Percentiles rank a stretch among this genome's conserved stretches.
Conservation (phyloP, 2,888 invertebrate species). For the Parnassius mnemosyne region DNA sequence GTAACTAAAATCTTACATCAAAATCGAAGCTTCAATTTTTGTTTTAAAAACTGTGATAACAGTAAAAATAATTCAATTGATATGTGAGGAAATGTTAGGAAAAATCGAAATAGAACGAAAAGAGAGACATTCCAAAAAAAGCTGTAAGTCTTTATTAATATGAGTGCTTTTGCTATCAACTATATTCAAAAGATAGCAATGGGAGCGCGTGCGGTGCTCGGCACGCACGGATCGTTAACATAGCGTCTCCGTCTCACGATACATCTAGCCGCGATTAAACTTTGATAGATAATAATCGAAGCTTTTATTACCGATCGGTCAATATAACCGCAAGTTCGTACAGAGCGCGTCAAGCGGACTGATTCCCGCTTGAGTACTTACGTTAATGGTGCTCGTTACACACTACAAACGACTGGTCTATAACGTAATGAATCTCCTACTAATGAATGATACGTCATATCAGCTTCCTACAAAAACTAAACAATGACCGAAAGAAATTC, state of each 20-base stretch:
- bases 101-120: constrained; percentile 9
- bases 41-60: constrained; percentile 13
- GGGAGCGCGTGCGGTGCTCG: constrained; percentile 17
- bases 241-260: constrained; percentile 14
- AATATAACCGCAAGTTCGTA: constrained; percentile 19
- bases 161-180: constrained; percentile 12
- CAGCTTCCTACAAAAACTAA: neutral
- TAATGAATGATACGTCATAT: constrained; percentile 2
- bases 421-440: constrained; percentile 4
- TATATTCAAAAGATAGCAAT: constrained; percentile 2
- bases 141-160: constrained; percentile 13
- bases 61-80: constrained; percentile 20
- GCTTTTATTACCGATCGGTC: constrained; percentile 12
- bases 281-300: constrained; percentile 9
- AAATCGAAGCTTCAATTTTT: constrained; percentile 16
- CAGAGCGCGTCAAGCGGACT: neutral
- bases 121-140: constrained; percentile 11
- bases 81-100: constrained; percentile 11
- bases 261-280: constrained; percentile 19
- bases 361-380: constrained; percentile 16
- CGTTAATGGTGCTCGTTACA: constrained; percentile 13
- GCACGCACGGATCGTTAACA: constrained; percentile 23
- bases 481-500: too few relatives aligned
- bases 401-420: neutral
- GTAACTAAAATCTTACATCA: constrained; percentile 25